Evolutionary conservation across 2,113 vertebrate species (phyloP).

Genomic region (Paratilapia polleni): DNA sequence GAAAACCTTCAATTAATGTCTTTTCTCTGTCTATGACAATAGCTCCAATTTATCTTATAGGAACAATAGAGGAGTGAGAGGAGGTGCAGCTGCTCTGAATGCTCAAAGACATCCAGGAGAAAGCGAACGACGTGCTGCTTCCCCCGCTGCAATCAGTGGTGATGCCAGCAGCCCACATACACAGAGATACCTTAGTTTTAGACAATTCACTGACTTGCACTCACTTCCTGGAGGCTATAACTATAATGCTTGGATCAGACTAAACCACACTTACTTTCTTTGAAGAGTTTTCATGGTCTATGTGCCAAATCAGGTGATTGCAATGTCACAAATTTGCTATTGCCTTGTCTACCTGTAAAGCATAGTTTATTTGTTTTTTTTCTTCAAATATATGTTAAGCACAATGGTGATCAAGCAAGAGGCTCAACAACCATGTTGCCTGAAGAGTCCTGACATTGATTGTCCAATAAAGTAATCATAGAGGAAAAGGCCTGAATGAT

Average conservation of each 20-base stretch:
- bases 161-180: constrained; percentile 47
- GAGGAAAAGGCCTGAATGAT: not conserved
- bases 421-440: not conserved
- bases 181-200: not conserved
- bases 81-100: constrained; percentile 47
- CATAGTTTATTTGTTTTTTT: not conserved
- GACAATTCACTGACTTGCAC: not conserved
- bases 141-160: constrained; percentile 41
- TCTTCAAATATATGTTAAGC: not conserved
- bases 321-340: not conserved
- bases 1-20: constrained; percentile 66
- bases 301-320: not conserved
- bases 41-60: constrained; percentile 63
- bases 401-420: not conserved
- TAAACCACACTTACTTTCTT: not conserved
- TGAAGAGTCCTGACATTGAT: not conserved
- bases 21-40: constrained; percentile 61
- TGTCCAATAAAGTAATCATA: not conserved
- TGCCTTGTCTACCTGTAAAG: not conserved
- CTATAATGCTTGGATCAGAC: not conserved
- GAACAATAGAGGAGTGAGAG: constrained; percentile 65
- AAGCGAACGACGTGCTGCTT: constrained; percentile 27
- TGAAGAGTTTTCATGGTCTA: not conserved
- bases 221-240: not conserved
- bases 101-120: constrained; percentile 50